A percentile compares a stretch with the other conserved stretches of the same genome.
These are phyloP conservation scores for Caerostris darwini DNA, from an alignment of 1,140 invertebrate genomes.

Conservation along the genomic window DNA sequence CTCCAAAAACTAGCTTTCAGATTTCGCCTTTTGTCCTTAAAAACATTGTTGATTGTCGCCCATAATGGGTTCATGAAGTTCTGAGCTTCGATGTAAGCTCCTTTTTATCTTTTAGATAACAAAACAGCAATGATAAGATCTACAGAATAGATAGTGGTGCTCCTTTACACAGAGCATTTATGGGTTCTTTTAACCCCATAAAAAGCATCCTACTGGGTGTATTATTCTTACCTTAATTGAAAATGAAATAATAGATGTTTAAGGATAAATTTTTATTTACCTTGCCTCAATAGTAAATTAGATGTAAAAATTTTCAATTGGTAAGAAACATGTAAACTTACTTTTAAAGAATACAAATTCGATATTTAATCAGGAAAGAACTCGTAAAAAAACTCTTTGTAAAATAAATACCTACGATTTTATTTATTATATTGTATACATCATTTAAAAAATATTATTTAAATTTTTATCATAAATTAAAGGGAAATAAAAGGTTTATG, in stretches of 20 bases:
- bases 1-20: not conserved
- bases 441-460: no score
- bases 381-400: no score
- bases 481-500: no score
- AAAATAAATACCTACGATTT: no score
- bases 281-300: not conserved
- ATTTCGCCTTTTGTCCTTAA: not conserved
- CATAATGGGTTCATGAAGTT: conserved; percentile 5
- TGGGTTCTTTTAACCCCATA: conserved; percentile 20
- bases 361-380: no score
- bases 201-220: not conserved
- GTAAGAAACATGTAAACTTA: no score
- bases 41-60: not conserved
- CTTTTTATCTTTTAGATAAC: conserved; percentile 9
- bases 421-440: no score
- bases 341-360: no score
- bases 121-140: conserved; percentile 7
- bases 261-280: not conserved
- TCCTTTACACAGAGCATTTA: not conserved
- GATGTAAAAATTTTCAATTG: not conserved
- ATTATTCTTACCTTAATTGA: not conserved
- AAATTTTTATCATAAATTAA: no score
- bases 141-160: not conserved
- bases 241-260: not conserved
- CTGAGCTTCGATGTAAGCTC: not conserved